Base-by-base conservation (phyloP, 2,113 vertebrate genomes). In the Engraulis encrasicolus region DNA sequence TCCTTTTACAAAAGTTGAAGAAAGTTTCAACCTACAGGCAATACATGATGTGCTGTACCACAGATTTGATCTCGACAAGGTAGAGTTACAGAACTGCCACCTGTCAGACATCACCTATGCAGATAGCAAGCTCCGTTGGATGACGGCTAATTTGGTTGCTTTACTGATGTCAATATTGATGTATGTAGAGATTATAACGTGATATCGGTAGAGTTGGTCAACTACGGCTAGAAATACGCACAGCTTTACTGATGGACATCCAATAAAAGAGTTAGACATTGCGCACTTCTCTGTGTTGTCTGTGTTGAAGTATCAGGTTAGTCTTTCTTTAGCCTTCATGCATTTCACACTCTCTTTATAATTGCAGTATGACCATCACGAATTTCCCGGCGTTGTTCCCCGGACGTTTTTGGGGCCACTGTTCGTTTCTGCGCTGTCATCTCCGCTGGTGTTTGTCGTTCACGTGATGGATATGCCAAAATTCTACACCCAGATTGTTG, bases 1-100 rank as follows among this genome's bases (percentile, higher is more conserved):
- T 74, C 98, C 98, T 6, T 98, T 96, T 66, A 96, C 97, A 1
- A 99, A 99, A 93, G 98, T 99, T 31, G 98, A 99, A 81, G 98
- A 99, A 87, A 99, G 98, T 87, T 99, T 99, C 88, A 98, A 96
- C 78, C 90, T 99, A 40, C 98, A 99, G 92, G 98, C 98, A 0
- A 86, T 87, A 6, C 98, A 99, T 23, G 98, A 99, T 86, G 93
- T 99, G 89, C 88, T 99, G 2, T 99, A 96, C 89, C 95, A 99
- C 91, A 94, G 93, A 38, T 90, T 97, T 84, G 92, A 96, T 31
- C 85, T 98, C 87, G 94, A 96, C 49, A 93, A 97, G 97, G 98
- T 96, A 91, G 92, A 19, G 71, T 49, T 2, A 9, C 12, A 40
- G 36, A 11, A 74, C 66, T 74, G 66, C 27, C 66, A 34, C 12